A percentile compares a stretch with the other conserved stretches of the same genome.
phyloP scores from a whole-genome alignment of 2,113 vertebrate species.

The Megaptera novaeangliae region DNA sequence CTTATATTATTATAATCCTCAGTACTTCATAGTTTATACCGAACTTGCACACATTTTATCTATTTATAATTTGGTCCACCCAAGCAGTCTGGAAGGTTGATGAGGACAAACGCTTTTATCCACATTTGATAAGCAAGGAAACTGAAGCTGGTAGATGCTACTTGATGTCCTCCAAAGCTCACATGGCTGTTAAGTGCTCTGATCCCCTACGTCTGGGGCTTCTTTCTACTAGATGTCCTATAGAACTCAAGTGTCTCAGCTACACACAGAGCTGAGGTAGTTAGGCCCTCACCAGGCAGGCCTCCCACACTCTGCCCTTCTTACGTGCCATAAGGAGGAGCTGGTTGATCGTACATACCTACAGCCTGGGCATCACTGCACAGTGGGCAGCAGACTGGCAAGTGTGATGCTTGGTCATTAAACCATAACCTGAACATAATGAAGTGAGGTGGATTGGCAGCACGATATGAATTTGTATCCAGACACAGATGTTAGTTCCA shows the following conservation, averaged over 20 bases:
- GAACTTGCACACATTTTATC: neutral
- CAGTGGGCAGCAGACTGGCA: neutral
- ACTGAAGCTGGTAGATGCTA: neutral
- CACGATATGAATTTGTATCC: neutral
- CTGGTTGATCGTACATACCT: neutral
- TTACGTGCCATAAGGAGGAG: neutral
- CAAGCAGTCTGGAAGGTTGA: neutral
- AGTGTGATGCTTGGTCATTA: neutral
- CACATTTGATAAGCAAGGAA: neutral
- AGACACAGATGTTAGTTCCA: neutral
- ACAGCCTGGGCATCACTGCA: neutral
- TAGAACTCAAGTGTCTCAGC: neutral
- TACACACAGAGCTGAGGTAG: neutral
- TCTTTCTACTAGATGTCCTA: neutral
- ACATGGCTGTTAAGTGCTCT: neutral
- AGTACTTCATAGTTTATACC: neutral
- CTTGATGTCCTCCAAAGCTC: neutral
- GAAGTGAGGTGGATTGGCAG: neutral
- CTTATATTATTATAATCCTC: neutral
- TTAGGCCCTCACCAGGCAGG: neutral
- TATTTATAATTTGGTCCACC: neutral
- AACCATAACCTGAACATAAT: neutral
- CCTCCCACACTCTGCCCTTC: neutral
- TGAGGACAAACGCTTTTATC: neutral
- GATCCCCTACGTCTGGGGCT: accelerated